Conservation (phyloP, 2,888 invertebrate species). For the Embidobia sp. region DNA sequence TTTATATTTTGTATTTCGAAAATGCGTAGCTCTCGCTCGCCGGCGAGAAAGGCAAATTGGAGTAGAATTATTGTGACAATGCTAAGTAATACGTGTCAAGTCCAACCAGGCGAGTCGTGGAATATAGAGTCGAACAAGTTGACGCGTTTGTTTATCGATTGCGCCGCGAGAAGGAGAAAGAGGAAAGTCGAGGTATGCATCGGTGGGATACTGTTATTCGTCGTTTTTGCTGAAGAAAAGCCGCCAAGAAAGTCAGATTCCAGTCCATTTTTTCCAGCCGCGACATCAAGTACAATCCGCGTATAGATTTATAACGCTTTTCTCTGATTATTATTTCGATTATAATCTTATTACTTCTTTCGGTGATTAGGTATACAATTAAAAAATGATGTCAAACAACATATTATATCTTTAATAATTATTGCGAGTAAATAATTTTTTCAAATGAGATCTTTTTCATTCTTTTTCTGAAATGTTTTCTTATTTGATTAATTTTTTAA, state of each 20-base stretch:
- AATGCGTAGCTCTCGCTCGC: too few species aligned
- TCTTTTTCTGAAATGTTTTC: too few species aligned
- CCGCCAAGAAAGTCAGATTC: conserved; percentile 42
- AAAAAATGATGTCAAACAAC: too few species aligned
- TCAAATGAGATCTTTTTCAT: too few species aligned
- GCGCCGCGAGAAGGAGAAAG: conserved; percentile 48
- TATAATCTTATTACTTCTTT: neutral
- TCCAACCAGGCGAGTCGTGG: conserved; percentile 76
- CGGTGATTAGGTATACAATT: neutral
- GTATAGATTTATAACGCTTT: conserved; percentile 7
- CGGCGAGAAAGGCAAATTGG: conserved; percentile 7
- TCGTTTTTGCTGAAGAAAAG: conserved; percentile 33
- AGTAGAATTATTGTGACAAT: conserved; percentile 67
- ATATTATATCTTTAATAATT: too few species aligned
- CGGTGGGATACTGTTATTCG: conserved; percentile 45
- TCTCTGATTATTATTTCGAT: neutral
- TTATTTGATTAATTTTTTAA: conserved; percentile 2
- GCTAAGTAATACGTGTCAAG: conserved; percentile 79
- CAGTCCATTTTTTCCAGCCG: conserved; percentile 19
- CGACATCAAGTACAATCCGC: conserved; percentile 16
- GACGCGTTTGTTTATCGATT: conserved; percentile 60
- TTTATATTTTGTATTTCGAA: neutral
- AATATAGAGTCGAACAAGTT: conserved; percentile 69
- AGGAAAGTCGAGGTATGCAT: conserved; percentile 53
- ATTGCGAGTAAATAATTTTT: too few species aligned